A percentile compares a stretch with the other conserved stretches of the same genome.
These are phyloP conservation scores for Chouioia cunea DNA, from an alignment of 2,888 invertebrate genomes.

Conservation along the genomic window DNA sequence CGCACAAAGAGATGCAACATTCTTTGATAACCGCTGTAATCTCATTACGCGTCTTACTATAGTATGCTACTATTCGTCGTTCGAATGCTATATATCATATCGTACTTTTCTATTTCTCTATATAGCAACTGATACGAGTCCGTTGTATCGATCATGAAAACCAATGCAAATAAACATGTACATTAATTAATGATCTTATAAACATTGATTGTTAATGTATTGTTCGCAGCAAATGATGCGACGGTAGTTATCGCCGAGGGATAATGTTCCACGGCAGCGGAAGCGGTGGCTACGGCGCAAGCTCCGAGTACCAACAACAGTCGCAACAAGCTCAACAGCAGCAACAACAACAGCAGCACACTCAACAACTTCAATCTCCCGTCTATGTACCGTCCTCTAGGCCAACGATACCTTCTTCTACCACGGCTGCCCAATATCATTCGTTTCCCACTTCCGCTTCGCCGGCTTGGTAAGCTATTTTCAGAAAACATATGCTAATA, in stretches of 20 bases:
- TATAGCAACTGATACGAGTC: too few species aligned
- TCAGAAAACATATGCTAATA: too few species aligned
- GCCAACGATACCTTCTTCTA: conserved; percentile 72
- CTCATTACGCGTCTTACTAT: too few species aligned
- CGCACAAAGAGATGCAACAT: background rate
- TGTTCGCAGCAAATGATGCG: conserved; percentile 56
- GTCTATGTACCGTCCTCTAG: conserved; percentile 78
- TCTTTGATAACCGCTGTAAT: too few species aligned
- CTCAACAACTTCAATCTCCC: conserved; percentile 71
- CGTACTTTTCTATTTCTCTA: background rate
- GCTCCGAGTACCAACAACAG: conserved; percentile 66
- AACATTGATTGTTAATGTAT: background rate
- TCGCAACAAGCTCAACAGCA: conserved; percentile 64
- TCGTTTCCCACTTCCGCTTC: conserved; percentile 65
- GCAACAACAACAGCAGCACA: conserved; percentile 64
- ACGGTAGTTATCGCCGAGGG: conserved; percentile 52
- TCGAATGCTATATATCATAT: background rate
- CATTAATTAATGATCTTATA: too few species aligned
- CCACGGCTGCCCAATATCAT: conserved; percentile 70
- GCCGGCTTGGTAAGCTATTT: conserved; percentile 62
- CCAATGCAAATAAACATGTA: too few species aligned
- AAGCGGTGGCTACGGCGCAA: conserved; percentile 65
- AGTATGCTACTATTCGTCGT: too few species aligned
- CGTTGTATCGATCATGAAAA: too few species aligned
- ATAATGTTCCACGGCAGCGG: conserved; percentile 68